Conservation (phyloP, 1,140 invertebrate genomes). For the Meloidogyne exigua region DNA sequence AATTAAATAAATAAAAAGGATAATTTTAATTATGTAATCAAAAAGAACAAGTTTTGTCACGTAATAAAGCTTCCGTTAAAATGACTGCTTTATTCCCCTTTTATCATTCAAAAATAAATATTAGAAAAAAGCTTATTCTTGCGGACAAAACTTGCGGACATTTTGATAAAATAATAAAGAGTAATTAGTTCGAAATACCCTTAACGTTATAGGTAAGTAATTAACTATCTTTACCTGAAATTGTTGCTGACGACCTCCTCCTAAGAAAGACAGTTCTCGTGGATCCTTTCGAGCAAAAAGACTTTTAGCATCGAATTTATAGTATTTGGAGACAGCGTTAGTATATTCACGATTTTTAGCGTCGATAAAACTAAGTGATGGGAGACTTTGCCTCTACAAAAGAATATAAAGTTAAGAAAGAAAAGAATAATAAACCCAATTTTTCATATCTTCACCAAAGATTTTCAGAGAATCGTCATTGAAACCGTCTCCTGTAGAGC, state of each 20-base stretch:
- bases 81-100: too few relatives aligned
- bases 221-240: not conserved
- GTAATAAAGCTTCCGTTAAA: too few relatives aligned
- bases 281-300: not conserved
- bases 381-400: conserved; percentile 8
- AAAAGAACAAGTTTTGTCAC: too few relatives aligned
- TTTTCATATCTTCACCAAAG: conserved; percentile 25
- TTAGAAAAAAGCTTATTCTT: too few relatives aligned
- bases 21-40: too few relatives aligned
- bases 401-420: not conserved
- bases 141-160: too few relatives aligned
- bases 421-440: conserved; percentile 10
- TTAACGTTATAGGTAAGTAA: not conserved
- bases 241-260: not conserved
- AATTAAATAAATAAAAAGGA: not conserved
- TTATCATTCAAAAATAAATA: too few relatives aligned
- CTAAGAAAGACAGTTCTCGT: not conserved
- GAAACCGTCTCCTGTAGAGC: not conserved
- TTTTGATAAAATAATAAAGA: too few relatives aligned
- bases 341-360: not conserved
- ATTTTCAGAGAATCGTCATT: conserved; percentile 17
- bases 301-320: not conserved
- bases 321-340: not conserved
- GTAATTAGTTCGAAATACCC: too few relatives aligned
- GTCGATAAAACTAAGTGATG: conserved; percentile 10